Percentiles rank a stretch among this genome's conserved stretches.
Evolutionary conservation across 2,113 vertebrate genomes (phyloP).

Genomic region (Xiphias gladius): DNA sequence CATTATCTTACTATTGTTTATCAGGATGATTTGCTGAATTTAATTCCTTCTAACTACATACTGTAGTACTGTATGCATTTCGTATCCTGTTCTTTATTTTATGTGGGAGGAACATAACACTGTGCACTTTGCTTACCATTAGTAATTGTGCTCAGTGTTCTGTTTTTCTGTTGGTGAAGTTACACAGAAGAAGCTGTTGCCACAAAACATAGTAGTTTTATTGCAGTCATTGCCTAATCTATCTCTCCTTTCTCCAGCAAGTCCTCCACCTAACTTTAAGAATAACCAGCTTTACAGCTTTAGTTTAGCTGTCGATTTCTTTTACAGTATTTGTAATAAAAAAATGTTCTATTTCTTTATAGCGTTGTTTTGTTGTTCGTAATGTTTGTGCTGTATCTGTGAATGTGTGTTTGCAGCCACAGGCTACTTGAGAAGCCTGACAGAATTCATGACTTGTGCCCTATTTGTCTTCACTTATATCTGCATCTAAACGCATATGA

Average conservation of each 20-base stretch:
- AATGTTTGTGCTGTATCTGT: background rate
- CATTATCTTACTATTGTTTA: too few species aligned
- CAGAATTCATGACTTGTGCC: conserved; percentile 51
- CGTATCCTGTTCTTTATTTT: background rate
- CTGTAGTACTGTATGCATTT: background rate
- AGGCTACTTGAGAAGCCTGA: conserved; percentile 44
- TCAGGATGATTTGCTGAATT: background rate
- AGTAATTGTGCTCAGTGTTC: background rate
- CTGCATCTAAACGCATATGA: conserved; percentile 63
- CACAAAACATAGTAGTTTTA: background rate
- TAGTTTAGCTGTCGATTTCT: background rate
- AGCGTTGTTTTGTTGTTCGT: background rate
- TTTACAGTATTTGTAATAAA: background rate
- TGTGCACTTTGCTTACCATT: background rate
- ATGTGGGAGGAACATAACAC: background rate
- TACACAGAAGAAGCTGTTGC: background rate
- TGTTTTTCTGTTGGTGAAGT: background rate
- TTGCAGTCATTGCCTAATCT: too few species aligned
- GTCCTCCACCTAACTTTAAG: background rate
- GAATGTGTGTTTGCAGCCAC: conserved; percentile 34
- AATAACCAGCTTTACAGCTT: background rate
- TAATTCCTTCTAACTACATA: too few species aligned
- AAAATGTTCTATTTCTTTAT: background rate
- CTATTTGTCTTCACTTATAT: conserved; percentile 76
- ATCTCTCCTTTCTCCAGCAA: background rate